Percentiles rank a stretch among this genome's conserved stretches.
phyloP scores from a whole-genome alignment of 2,113 vertebrate genomes.

The Callithrix jacchus region DNA sequence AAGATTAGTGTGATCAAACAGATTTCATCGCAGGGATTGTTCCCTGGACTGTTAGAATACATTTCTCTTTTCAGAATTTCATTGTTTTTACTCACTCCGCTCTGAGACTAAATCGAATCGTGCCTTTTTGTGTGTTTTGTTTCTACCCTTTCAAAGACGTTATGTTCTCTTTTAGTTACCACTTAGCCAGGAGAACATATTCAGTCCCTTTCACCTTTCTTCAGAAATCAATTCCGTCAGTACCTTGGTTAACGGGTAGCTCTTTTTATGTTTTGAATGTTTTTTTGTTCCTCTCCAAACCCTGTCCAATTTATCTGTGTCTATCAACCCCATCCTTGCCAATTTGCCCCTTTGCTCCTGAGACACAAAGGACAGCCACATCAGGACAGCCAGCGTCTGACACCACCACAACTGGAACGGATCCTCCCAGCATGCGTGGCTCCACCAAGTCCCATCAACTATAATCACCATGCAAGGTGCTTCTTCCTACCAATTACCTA shows the following conservation, averaged over 20 bases:
- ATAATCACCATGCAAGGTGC: too few relatives aligned
- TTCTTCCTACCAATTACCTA: not conserved
- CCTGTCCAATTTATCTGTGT: not conserved
- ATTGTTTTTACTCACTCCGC: not conserved
- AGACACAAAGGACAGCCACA: not conserved
- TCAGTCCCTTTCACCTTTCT: not conserved
- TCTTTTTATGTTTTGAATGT: not conserved
- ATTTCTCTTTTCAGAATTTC: not conserved
- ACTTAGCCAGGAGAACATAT: not conserved
- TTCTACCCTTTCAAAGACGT: not conserved
- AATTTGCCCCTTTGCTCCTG: not conserved
- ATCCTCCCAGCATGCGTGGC: fast-evolving
- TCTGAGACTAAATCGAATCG: not conserved
- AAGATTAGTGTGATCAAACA: not conserved
- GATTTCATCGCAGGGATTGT: fast-evolving
- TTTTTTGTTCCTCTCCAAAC: not conserved
- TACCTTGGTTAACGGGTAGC: not conserved
- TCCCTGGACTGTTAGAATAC: not conserved
- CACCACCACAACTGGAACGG: fast-evolving
- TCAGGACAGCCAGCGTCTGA: fast-evolving
- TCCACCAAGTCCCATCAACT: not conserved
- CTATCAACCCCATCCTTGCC: not conserved
- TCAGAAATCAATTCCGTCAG: not conserved
- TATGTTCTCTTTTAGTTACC: not conserved
- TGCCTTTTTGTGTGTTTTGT: not conserved